Evolutionary conservation across 2,113 vertebrate species (phyloP), one percentile per base, ranked within the genome.

Genomic region (Rhea americana): DNA sequence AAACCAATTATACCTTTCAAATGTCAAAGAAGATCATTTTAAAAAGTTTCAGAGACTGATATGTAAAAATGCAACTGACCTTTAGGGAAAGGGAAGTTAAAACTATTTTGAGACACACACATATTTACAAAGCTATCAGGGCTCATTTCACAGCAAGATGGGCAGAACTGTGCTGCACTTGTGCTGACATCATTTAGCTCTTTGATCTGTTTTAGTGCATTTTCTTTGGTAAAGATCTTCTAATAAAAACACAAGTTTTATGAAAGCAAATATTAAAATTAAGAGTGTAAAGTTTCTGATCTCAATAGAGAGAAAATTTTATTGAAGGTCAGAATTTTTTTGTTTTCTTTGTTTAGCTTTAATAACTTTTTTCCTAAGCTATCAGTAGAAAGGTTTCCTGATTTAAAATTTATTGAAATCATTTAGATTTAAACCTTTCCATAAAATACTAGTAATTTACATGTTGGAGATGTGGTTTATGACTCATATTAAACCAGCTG

Each of bases 381-480:
- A n/a, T 39, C 55, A 77, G 4, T 0, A 66, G 28, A 90, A 94
- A 86, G 58, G n/a, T 10, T 30, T 53, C 21, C 39, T 7, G 39
- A 20, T 4, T 72, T 51, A 41, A 61, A 61, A 48, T 67, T 7
- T 20, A 25, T 21, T 41, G 66, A 61, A 18, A 32, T 3, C 32
- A 48, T 25, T 8, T 7, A 30, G 37, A 74, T 85, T 76, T 48
- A 32, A 82, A 55, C 1, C 30, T 19, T 77, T 5, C 58, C 41
- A 45, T 5, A 63, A 32, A 66, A 35, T 53, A 8, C 0, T 32
- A 24, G 24, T 9, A 55, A 62, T 5, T 6, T 24, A 11, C 13
- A 28, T 7, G 14, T 0, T 11, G n/a, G 20, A 70, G 48, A 15
- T 4, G 19, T 22, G 5, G 22, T 47, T 89, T 20, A 8, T 5